These are phyloP conservation scores for Lysiphlebus fabarum DNA, from an alignment of 1,140 invertebrate genomes.

Conservation along the genomic window DNA sequence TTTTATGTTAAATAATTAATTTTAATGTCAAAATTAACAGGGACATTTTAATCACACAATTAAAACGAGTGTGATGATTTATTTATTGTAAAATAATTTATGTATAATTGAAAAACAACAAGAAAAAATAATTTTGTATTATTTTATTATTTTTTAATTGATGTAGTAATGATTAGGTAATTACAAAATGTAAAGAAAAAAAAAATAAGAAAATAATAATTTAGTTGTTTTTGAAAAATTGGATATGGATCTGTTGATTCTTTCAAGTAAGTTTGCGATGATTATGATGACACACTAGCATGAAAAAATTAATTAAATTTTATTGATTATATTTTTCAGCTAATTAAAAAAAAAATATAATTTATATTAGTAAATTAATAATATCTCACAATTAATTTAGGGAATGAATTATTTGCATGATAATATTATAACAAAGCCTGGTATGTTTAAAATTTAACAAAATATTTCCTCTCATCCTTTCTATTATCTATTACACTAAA, in stretches of 20 bases:
- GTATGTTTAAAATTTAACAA: slow-evolving; percentile 17
- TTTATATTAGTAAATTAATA: not conserved
- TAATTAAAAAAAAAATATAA: too few relatives aligned
- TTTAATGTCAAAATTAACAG: not conserved
- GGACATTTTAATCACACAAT: too few relatives aligned
- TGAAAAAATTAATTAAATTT: slow-evolving; percentile 11
- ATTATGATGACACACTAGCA: slow-evolving; percentile 14
- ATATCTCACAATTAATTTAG: slow-evolving; percentile 3
- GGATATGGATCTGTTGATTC: not conserved
- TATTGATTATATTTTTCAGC: not conserved
- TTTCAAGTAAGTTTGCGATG: slow-evolving; percentile 18
- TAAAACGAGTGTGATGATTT: slow-evolving; percentile 8
- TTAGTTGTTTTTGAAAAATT: not conserved
- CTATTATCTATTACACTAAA: slow-evolving; percentile 8
- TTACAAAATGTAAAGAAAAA: not conserved
- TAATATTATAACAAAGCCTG: slow-evolving; percentile 12
- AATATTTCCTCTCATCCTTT: slow-evolving; percentile 9
- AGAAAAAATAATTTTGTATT: slow-evolving; percentile 35
- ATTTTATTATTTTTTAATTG: too few relatives aligned
- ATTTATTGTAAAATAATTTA: slow-evolving; percentile 15
- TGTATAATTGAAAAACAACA: not conserved
- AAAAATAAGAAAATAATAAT: not conserved
- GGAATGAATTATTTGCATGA: slow-evolving; percentile 22
- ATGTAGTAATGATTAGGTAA: not conserved
- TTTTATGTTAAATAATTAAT: too few relatives aligned